phyloP scores from a whole-genome alignment of 2,113 vertebrate genomes.

The Callipepla squamata region DNA sequence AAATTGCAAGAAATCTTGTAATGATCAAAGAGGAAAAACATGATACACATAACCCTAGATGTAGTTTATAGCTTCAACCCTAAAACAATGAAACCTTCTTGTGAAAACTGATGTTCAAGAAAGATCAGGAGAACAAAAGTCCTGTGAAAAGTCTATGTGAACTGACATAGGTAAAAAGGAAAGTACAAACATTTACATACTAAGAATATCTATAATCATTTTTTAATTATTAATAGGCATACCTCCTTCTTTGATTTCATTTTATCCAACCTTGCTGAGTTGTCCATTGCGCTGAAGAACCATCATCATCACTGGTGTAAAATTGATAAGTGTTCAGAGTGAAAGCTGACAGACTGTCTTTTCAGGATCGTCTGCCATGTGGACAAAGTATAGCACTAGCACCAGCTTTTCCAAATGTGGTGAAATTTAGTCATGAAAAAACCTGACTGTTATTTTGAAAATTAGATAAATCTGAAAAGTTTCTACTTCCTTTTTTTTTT shows the following conservation, averaged over 20 bases:
- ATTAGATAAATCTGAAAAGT: not conserved
- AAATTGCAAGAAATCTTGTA: not conserved
- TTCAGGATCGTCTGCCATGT: not conserved
- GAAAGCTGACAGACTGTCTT: not conserved
- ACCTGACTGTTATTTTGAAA: not conserved
- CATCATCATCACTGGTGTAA: not conserved
- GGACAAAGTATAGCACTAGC: not conserved
- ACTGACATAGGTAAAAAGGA: not conserved
- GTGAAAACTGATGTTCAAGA: not conserved
- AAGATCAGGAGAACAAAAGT: not conserved
- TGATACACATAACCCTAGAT: not conserved
- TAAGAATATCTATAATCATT: not conserved
- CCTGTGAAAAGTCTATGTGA: not conserved
- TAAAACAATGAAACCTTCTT: not conserved
- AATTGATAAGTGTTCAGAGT: not conserved
- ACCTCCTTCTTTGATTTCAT: not conserved
- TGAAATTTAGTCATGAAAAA: not conserved
- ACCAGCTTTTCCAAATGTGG: not conserved
- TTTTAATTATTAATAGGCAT: not conserved
- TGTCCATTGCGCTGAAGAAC: not conserved
- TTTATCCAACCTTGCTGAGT: not conserved
- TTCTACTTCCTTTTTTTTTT: not conserved
- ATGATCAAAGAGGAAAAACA: not conserved
- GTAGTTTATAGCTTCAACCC: not conserved
- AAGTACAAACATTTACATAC: not conserved